Evolutionary conservation across 2,888 invertebrate species (phyloP), one percentile per base, ranked within the genome.

Genomic region (Scaptomyza caliginosa): DNA sequence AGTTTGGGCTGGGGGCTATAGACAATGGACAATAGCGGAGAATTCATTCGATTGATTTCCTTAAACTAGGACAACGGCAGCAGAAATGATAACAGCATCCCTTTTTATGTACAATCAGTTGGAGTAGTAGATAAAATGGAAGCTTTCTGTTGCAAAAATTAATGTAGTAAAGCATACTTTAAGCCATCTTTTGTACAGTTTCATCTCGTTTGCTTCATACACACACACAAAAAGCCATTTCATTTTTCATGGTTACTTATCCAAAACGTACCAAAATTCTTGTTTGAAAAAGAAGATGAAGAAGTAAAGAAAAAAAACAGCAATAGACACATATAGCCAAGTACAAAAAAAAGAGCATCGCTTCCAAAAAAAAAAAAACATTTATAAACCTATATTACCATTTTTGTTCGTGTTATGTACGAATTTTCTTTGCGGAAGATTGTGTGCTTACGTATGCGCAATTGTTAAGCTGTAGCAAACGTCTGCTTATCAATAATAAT

Each of bases 151-250:
- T 89, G 84, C 65, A 70, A 54, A 60, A 67, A 77, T 73, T 54
- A 90, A 90, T 90, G 90, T 90, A 90, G 90, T 91, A 90, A 90
- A 90, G 90, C 90, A 90, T 90, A 90, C 90, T 90, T 90, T 91
- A 91, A 89, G 89, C 91, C 90, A 90, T 90, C 90, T 90, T 89
- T 84, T 86, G 88, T 90, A 89, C 69, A 83, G 77, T 84, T 77
- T 77, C 2, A 52, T 48, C 72, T 59, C 32, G 71, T 60, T 60
- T 48, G 51, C 36, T 54, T 50, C 55, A 65, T 56, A 69, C 56
- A 65, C 55, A 43, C 55, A 65, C 59, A 69, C 56, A 65, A 52
- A 43, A 58, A 69, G 67, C 67, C 67, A 76, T 64, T 55, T 43
- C 24, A 23, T 34, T 23, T 32, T 43, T 32, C 24, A 28, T 10